Conservation (phyloP, 2,888 invertebrate species). For the Pteria penguin region DNA sequence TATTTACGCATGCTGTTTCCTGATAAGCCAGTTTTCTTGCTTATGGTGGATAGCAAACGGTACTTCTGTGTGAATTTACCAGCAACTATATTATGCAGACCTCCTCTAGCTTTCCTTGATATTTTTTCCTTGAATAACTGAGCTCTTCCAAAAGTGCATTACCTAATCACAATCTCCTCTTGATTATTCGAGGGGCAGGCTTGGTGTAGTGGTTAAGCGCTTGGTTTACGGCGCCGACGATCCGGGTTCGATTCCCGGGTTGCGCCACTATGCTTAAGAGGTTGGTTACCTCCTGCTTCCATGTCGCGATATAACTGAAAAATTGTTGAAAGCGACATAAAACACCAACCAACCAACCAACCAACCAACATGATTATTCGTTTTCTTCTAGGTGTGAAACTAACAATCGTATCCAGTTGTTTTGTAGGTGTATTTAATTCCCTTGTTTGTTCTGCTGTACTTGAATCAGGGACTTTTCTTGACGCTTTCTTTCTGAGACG, state of each 20-base stretch:
- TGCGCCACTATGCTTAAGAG: too few relatives aligned
- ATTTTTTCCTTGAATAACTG: neutral
- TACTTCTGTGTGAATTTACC: constrained; percentile 28
- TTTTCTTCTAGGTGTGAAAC: constrained; percentile 2
- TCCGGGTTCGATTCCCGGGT: too few relatives aligned
- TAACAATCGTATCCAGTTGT: neutral
- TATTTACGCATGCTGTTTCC: constrained; percentile 9
- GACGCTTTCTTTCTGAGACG: neutral
- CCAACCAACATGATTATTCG: neutral
- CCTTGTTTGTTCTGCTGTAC: neutral
- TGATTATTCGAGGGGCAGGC: constrained; percentile 6
- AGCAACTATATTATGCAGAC: constrained; percentile 12
- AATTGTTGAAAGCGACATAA: too few relatives aligned
- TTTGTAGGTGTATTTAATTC: constrained; percentile 7
- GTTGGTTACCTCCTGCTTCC: too few relatives aligned
- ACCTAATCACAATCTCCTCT: constrained; percentile 9
- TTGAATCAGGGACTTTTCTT: neutral
- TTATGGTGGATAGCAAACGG: constrained; percentile 15
- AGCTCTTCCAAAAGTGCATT: constrained; percentile 19
- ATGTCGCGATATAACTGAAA: too few relatives aligned
- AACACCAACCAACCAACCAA: too few relatives aligned
- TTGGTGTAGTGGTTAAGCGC: too few relatives aligned
- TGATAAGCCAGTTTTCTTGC: constrained; percentile 18
- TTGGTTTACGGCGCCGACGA: too few relatives aligned
- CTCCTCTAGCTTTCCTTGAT: neutral